Base-by-base conservation (phyloP, 2,888 invertebrate genomes). In the Steinernema hermaphroditum region DNA sequence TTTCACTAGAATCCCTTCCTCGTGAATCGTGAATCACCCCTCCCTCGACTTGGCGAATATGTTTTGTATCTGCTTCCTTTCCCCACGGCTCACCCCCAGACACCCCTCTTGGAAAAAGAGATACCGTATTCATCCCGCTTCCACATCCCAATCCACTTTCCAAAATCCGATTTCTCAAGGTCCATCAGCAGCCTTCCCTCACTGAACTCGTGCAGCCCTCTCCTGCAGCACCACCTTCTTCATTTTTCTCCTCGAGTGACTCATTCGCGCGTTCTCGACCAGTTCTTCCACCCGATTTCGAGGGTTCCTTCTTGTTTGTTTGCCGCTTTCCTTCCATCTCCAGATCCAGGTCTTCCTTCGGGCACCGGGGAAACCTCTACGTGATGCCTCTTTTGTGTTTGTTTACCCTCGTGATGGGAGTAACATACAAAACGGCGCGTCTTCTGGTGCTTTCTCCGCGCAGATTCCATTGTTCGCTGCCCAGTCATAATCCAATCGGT, bases 391-490 rank as follows among this genome's bases (percentile, higher is more conserved):
- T 54, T 54, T 54, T 14, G 22, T 54, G 54, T 54, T 54, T 54
- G 54, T 54, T 54, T 54, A 27, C 27, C 43, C 43, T 41, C n/a
- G n/a, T n/a, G n/a, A n/a, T n/a, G n/a, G n/a, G n/a, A n/a, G n/a
- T n/a, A n/a, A 27, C 54, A 54, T 27, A 54, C 24, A 14, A 24
- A 19, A 24, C 22, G 24, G 22, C 24, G 19, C 22, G 24, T 12
- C n/a, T 14, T 54, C 24, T 54, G 54, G 19, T 27, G 27, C 54
- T 27, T 19, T 22, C 22, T 22, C 29, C 62, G 62, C 32, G 62
- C 62, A 19, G 62, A 62, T 62, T 62, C 62, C 62, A 62, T 62
- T 62, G 62, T 62, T 62, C 62, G 12, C 62, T 29, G 16, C 32
- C 19, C 16, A 16, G 62, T 34, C 62, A 29, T 62, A 62, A 62